A percentile compares a stretch with the other conserved stretches of the same genome.
phyloP scores from a whole-genome alignment of 1,140 invertebrate genomes.

The Bradysia coprophila region DNA sequence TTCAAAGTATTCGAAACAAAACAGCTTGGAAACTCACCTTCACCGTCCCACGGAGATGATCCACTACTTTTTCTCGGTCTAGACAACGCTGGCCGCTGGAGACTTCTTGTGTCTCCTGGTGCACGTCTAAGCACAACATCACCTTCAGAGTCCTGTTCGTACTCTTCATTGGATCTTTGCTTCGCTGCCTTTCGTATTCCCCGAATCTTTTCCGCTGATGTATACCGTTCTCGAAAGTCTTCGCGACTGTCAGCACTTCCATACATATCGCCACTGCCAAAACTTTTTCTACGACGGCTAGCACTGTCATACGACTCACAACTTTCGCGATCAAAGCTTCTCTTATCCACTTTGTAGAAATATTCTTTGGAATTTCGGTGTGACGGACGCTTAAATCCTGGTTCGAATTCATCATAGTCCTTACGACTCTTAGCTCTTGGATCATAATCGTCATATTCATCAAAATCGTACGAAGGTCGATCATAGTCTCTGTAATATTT shows the following conservation, averaged over 20 bases:
- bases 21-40: conserved; percentile 12
- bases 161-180: conserved; percentile 13
- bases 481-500: conserved; percentile 17
- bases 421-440: conserved; percentile 4
- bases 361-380: conserved; percentile 13
- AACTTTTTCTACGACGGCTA: conserved; percentile 15
- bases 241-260: conserved; percentile 20
- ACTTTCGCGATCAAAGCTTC: conserved; percentile 22
- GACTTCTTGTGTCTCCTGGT: conserved; percentile 10
- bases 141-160: conserved; percentile 21
- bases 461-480: conserved; percentile 19
- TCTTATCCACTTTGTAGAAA: conserved; percentile 15
- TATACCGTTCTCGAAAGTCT: conserved; percentile 16
- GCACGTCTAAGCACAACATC: conserved; percentile 11
- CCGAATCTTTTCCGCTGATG: conserved; percentile 12
- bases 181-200: conserved; percentile 17
- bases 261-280: conserved; percentile 21
- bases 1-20: too few species aligned
- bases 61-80: conserved; percentile 23
- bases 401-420: conserved; percentile 18
- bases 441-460: conserved; percentile 7
- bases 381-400: background rate
- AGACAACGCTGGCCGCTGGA: conserved; percentile 15
- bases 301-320: conserved; percentile 21
- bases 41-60: conserved; percentile 34